These are phyloP conservation scores for Poeciliopsis occidentalis DNA, from an alignment of 2,113 vertebrate genomes.

Conservation along the genomic window DNA sequence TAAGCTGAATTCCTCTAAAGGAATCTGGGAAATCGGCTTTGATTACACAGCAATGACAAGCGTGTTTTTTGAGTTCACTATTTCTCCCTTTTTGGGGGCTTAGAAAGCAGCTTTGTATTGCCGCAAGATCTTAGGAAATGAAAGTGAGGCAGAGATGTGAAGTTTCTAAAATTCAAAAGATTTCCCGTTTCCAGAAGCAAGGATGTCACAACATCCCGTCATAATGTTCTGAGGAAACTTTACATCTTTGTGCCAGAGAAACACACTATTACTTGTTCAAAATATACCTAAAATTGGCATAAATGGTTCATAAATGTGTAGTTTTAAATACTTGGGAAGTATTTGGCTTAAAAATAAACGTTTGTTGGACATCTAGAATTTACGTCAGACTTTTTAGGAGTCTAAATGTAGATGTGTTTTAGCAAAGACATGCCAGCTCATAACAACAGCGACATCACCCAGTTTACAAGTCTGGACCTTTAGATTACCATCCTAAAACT, in stretches of 20 bases:
- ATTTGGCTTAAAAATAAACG: no score
- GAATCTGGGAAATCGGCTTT: conserved; percentile 23
- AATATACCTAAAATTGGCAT: no score
- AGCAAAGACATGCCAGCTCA: no score
- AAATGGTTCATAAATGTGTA: no score
- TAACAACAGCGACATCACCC: no score
- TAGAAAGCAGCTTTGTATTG: conserved; percentile 17
- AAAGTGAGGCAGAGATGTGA: not conserved
- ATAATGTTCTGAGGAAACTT: not conserved
- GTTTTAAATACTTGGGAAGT: no score
- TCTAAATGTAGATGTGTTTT: no score
- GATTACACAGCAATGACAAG: conserved; percentile 14
- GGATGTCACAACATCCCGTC: not conserved
- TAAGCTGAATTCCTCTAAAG: conserved; percentile 21
- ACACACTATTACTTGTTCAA: no score
- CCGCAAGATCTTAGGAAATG: not conserved
- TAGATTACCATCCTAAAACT: no score
- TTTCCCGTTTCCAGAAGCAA: conserved; percentile 1
- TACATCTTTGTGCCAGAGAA: not conserved
- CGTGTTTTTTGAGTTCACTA: not conserved
- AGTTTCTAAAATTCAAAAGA: conserved; percentile 1
- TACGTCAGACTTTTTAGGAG: no score
- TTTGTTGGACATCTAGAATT: no score
- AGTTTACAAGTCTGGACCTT: no score
- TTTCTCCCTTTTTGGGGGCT: not conserved